A percentile compares a stretch with the other conserved stretches of the same genome.
Evolutionary conservation across 2,888 invertebrate genomes (phyloP).

Genomic region (Drosophila gaucha): DNA sequence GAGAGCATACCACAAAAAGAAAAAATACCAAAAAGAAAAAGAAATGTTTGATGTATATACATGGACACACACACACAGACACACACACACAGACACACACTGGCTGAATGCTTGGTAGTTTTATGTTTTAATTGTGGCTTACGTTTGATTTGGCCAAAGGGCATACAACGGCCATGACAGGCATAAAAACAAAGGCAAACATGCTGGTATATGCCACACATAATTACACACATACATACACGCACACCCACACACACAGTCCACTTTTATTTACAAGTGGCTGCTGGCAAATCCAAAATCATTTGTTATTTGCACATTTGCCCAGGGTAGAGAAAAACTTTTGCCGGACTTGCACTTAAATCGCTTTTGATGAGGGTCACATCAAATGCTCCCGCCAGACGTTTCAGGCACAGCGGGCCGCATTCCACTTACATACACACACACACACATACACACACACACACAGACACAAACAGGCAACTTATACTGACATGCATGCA

Average conservation of each 20-base stretch:
- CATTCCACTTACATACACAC: neutral
- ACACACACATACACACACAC: neutral
- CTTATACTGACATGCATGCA: neutral
- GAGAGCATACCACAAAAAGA: slow-evolving; percentile 20
- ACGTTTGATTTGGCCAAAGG: slow-evolving; percentile 74
- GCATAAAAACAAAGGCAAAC: slow-evolving; percentile 74
- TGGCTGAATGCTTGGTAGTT: slow-evolving; percentile 53
- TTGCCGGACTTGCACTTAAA: slow-evolving; percentile 60
- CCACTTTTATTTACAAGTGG: slow-evolving; percentile 74
- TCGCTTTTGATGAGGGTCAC: slow-evolving; percentile 75
- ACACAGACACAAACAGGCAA: neutral
- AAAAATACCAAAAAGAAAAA: neutral
- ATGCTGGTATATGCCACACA: slow-evolving; percentile 65
- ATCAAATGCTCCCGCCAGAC: slow-evolving; percentile 61
- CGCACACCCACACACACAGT: slow-evolving; percentile 7
- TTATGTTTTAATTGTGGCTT: slow-evolving; percentile 78
- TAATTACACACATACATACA: slow-evolving; percentile 40
- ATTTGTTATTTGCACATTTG: slow-evolving; percentile 77
- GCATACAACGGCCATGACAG: slow-evolving; percentile 72
- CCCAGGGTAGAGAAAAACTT: slow-evolving; percentile 59
- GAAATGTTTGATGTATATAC: slow-evolving; percentile 61
- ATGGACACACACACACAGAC: slow-evolving; percentile 5
- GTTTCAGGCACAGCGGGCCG: slow-evolving; percentile 27
- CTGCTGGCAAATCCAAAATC: slow-evolving; percentile 73
- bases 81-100: neutral